These are phyloP conservation scores for Unio pictorum DNA, from an alignment of 2,888 invertebrate species.

Conservation along the genomic window DNA sequence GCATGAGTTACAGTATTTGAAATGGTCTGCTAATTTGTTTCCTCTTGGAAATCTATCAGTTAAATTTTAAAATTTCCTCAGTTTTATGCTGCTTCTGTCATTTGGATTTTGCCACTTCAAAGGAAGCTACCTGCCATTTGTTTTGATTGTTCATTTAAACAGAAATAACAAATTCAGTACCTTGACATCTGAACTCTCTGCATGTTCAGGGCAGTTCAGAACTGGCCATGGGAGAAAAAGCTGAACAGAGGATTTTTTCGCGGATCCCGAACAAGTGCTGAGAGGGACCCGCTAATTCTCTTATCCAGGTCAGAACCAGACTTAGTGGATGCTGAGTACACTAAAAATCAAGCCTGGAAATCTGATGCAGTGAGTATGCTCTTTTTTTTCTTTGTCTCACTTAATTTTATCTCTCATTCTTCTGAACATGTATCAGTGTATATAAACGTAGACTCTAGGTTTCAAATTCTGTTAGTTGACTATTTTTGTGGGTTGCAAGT, in stretches of 20 bases:
- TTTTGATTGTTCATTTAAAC: no score
- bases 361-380: conserved; percentile 79
- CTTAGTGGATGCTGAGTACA: conserved; percentile 92
- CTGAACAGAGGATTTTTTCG: conserved; percentile 82
- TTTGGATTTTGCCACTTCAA: no score
- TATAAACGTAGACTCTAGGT: background rate
- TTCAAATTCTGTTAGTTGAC: no score
- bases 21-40: no score
- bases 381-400: no score
- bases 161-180: no score
- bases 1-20: no score
- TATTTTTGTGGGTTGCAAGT: no score
- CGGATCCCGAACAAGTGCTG: conserved; percentile 93
- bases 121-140: no score
- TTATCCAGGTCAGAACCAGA: conserved; percentile 78
- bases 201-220: conserved; percentile 75
- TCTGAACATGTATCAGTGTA: background rate
- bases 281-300: conserved; percentile 89
- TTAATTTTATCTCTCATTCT: background rate
- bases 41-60: no score
- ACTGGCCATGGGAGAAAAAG: conserved; percentile 86
- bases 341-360: conserved; percentile 99
- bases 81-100: no score
- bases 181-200: background rate
- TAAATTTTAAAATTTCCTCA: no score